Percentiles rank a stretch among this genome's conserved stretches.
phyloP scores from a whole-genome alignment of 2,113 vertebrate species.

The Rissa tridactyla region DNA sequence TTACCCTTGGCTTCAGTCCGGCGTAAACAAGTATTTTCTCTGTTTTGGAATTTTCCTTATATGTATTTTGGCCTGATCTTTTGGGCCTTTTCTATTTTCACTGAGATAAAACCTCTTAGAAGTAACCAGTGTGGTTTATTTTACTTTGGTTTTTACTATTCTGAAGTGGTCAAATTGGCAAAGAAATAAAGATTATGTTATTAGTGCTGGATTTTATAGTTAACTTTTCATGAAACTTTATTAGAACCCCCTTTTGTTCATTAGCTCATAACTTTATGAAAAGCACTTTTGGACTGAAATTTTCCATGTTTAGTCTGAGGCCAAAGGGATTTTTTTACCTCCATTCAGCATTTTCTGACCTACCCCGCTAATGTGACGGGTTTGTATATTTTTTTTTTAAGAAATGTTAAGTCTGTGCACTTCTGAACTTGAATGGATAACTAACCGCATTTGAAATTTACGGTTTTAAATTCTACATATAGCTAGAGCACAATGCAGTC shows the following conservation, averaged over 20 bases:
- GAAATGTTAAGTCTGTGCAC: neutral
- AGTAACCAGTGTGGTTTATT: neutral
- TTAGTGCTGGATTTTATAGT: constrained; percentile 1
- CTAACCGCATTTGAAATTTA: neutral
- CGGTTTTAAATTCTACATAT: neutral
- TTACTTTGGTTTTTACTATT: neutral
- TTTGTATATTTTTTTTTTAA: neutral
- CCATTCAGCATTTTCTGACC: neutral
- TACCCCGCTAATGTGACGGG: neutral
- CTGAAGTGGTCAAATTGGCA: constrained; percentile 6
- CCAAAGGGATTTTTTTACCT: neutral
- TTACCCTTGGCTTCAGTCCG: neutral
- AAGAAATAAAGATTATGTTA: neutral
- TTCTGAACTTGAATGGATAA: neutral
- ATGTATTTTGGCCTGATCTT: neutral
- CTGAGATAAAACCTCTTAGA: neutral
- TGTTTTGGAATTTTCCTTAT: neutral
- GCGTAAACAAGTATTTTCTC: neutral
- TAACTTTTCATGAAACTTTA: neutral
- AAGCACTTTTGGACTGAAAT: neutral
- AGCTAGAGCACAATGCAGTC: neutral
- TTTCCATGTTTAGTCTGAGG: neutral
- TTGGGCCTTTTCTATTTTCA: neutral
- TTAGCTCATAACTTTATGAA: neutral
- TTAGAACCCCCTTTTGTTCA: neutral